These are phyloP conservation scores for Malacoctenus gilli DNA, from an alignment of 2,797 vertebrate genomes.

Conservation along the genomic window DNA sequence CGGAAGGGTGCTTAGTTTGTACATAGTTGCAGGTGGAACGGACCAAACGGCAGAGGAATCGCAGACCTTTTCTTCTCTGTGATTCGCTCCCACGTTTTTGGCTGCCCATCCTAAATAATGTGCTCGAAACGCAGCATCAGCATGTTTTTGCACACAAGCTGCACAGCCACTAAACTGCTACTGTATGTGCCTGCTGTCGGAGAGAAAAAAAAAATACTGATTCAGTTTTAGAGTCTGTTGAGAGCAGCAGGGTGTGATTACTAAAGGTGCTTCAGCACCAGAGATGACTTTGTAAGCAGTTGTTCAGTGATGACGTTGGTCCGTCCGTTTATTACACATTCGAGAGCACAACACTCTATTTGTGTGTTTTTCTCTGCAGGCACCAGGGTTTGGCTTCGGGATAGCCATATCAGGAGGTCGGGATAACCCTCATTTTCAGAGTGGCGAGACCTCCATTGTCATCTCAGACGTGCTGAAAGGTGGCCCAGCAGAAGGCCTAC, in stretches of 20 bases:
- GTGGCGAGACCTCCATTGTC: constrained; percentile 98
- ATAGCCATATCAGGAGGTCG: constrained; percentile 99
- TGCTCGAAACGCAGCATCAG: constrained; percentile 1
- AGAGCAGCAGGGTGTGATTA: neutral
- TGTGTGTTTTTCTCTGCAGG: constrained; percentile 75
- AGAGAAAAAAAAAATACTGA: neutral
- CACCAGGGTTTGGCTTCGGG: constrained; percentile 98
- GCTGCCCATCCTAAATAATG: neutral
- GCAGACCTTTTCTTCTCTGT: constrained; percentile 8
- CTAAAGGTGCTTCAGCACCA: neutral
- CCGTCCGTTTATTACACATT: neutral
- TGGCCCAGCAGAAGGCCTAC: constrained; percentile 94
- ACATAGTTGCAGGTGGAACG: constrained; percentile 25
- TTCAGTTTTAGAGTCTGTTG: neutral
- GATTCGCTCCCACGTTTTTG: constrained; percentile 16
- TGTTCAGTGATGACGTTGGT: neutral
- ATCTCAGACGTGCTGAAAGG: constrained; percentile 99
- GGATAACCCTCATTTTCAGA: constrained; percentile 99
- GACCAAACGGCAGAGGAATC: constrained; percentile 9
- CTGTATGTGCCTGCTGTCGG: neutral
- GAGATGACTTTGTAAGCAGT: constrained; percentile 1
- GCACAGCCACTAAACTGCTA: neutral
- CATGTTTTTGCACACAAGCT: neutral
- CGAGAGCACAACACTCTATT: constrained; percentile 8
- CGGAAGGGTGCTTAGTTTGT: constrained; percentile 19